These are phyloP conservation scores for Anolis apletophallus DNA, from an alignment of 2,797 vertebrate genomes.

Conservation along the genomic window DNA sequence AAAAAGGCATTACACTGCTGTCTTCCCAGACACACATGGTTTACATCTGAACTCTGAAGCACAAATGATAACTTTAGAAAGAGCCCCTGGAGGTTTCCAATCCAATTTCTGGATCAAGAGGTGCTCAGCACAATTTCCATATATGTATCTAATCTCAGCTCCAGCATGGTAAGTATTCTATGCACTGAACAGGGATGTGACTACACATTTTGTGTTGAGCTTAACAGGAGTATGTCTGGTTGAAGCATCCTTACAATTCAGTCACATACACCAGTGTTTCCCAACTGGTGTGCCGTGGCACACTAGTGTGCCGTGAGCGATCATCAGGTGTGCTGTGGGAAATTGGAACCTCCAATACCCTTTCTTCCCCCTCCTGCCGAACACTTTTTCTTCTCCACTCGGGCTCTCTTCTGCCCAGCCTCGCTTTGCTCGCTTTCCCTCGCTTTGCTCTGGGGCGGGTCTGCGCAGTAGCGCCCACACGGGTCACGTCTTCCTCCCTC, in stretches of 20 bases:
- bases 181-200: neutral
- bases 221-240: constrained; percentile 27
- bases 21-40: neutral
- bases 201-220: neutral
- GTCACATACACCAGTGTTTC: constrained; percentile 4
- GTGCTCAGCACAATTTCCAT: neutral
- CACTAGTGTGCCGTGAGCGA: too few species aligned
- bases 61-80: constrained; percentile 28
- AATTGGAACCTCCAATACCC: too few species aligned
- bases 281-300: too few species aligned
- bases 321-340: too few species aligned
- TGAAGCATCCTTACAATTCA: neutral
- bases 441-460: too few species aligned
- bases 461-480: too few species aligned
- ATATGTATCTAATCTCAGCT: neutral
- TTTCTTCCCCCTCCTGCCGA: too few species aligned
- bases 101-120: constrained; percentile 6
- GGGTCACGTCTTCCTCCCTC: too few species aligned
- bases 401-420: too few species aligned
- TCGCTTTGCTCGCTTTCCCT: too few species aligned
- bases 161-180: neutral
- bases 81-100: constrained; percentile 25
- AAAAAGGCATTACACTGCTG: constrained; percentile 14
- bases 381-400: too few species aligned
- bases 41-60: constrained; percentile 38